These are phyloP conservation scores for Heliothis subflexa DNA, from an alignment of 1,140 invertebrate species.

Conservation along the genomic window DNA sequence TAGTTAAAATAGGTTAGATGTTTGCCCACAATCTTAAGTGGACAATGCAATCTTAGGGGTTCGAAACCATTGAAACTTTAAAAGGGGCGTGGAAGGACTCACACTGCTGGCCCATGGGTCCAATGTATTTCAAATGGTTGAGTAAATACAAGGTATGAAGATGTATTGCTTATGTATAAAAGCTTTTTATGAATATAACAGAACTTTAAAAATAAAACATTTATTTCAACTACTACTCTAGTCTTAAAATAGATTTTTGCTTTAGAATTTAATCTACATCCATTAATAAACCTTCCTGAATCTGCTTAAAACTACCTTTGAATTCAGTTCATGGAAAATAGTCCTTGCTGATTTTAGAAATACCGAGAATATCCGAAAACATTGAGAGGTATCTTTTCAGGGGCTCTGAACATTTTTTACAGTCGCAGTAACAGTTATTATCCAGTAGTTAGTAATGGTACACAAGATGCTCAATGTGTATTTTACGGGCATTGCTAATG, in stretches of 20 bases:
- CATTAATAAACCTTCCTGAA: too few species aligned
- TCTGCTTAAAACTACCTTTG: too few species aligned
- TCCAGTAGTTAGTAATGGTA: constrained; percentile 20
- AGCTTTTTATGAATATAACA: too few species aligned
- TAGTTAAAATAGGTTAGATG: constrained; percentile 1
- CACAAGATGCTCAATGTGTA: constrained; percentile 38
- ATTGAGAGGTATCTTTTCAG: not conserved
- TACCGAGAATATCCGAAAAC: not conserved
- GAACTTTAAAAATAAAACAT: too few species aligned
- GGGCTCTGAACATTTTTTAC: constrained; percentile 4
- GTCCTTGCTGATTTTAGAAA: not conserved
- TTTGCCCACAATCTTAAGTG: constrained; percentile 31
- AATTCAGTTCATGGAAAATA: too few species aligned
- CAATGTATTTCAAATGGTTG: not conserved
- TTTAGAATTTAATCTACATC: too few species aligned
- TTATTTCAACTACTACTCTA: too few species aligned
- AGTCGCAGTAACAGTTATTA: constrained; percentile 22
- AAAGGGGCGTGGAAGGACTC: constrained; percentile 9
- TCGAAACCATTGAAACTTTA: constrained; percentile 31
- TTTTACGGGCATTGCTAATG: constrained; percentile 49
- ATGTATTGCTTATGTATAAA: too few species aligned
- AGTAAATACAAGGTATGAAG: too few species aligned
- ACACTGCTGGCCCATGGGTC: constrained; percentile 7
- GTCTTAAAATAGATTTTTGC: too few species aligned
- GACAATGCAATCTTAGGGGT: constrained; percentile 31